Evolutionary conservation across 2,797 vertebrate species (phyloP).

Genomic region (Pristis pectinata): DNA sequence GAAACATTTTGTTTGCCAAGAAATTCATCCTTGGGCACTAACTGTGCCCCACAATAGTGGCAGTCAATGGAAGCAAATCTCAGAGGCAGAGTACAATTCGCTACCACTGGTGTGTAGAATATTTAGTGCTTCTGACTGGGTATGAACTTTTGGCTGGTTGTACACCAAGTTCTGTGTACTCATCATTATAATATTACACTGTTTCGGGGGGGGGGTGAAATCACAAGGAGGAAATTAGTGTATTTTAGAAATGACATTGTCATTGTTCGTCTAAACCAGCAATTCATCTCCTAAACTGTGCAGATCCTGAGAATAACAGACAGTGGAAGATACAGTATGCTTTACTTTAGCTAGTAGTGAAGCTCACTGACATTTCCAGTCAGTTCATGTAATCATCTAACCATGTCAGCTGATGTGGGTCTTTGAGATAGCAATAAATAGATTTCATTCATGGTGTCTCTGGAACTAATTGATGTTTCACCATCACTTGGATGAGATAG

Average conservation of each 20-base stretch:
- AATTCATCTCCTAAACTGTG: background rate
- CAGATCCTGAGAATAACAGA: background rate
- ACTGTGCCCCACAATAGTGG: too few relatives aligned
- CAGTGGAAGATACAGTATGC: background rate
- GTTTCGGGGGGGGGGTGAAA: too few relatives aligned
- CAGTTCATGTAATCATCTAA: background rate
- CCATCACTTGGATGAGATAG: too few relatives aligned
- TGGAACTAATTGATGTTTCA: background rate
- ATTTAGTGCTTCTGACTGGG: too few relatives aligned
- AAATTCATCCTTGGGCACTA: too few relatives aligned
- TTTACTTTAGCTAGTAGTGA: background rate
- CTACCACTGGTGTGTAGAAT: too few relatives aligned
- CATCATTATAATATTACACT: background rate
- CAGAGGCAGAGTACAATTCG: too few relatives aligned
- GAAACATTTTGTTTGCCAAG: background rate
- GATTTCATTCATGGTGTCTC: conserved; percentile 14
- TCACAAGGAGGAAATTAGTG: background rate
- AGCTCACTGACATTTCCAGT: background rate
- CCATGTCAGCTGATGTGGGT: background rate
- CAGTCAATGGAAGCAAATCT: too few relatives aligned
- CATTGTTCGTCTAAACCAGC: background rate
- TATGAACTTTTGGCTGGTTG: too few relatives aligned
- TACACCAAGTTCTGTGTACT: too few relatives aligned
- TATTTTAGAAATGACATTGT: background rate
- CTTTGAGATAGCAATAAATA: background rate